Conservation (phyloP, 2,888 invertebrate species). For the Sylvicola fuscatus region DNA sequence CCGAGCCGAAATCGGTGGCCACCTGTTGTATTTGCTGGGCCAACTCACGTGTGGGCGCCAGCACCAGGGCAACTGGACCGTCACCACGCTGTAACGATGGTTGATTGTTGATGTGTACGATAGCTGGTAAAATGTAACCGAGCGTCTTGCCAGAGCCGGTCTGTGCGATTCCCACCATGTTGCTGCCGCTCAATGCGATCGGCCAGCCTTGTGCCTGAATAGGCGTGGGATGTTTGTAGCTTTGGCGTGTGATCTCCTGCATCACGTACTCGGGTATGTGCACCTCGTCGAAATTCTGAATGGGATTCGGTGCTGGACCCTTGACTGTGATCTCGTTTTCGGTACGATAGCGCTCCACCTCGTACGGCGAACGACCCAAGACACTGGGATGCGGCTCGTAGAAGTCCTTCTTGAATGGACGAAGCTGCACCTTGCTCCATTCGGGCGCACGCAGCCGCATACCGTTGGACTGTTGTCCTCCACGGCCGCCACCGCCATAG, state of each 20-base stretch:
- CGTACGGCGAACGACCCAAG: conserved; percentile 35
- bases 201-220: conserved; percentile 80
- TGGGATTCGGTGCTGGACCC: conserved; percentile 54
- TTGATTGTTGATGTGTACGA: conserved; percentile 72
- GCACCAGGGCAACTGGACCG: conserved; percentile 62
- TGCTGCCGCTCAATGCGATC: conserved; percentile 59
- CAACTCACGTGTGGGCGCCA: conserved; percentile 60
- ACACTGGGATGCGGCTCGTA: conserved; percentile 51
- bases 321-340: conserved; percentile 52
- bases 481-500: conserved; percentile 14
- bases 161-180: conserved; percentile 71
- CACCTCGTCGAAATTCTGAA: conserved; percentile 58
- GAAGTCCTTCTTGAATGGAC: conserved; percentile 65
- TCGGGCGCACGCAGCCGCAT: conserved; percentile 32
- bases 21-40: conserved; percentile 71
- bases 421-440: conserved; percentile 31
- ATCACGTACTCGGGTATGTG: conserved; percentile 57
- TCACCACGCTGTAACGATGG: conserved; percentile 53
- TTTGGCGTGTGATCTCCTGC: conserved; percentile 37
- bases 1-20: conserved; percentile 57
- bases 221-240: conserved; percentile 55
- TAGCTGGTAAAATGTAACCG: conserved; percentile 61
- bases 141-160: conserved; percentile 67
- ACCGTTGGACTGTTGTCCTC: conserved; percentile 20
- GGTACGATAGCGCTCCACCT: conserved; percentile 44